These are phyloP conservation scores for Coregonus ussuriensis DNA, from an alignment of 2,797 vertebrate species.

Conservation along the genomic window DNA sequence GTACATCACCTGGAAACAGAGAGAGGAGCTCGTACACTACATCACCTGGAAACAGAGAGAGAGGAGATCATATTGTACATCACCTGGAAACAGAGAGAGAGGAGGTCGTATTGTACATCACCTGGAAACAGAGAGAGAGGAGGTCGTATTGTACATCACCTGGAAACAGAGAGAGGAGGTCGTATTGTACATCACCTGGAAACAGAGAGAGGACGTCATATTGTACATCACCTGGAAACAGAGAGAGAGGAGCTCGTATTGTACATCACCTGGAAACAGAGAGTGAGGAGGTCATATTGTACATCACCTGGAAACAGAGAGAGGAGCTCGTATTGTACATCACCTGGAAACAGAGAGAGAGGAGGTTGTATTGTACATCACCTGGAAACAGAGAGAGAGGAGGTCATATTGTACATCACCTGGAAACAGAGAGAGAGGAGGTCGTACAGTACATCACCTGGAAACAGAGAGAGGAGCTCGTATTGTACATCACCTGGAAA, in stretches of 20 bases:
- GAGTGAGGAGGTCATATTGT: slow-evolving; percentile 86
- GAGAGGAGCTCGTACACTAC: slow-evolving; percentile 90
- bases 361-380: slow-evolving; percentile 90
- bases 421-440: slow-evolving; percentile 72
- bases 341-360: slow-evolving; percentile 63
- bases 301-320: slow-evolving; percentile 74
- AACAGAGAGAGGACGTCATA: slow-evolving; percentile 81
- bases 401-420: slow-evolving; percentile 91
- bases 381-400: slow-evolving; percentile 59
- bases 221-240: slow-evolving; percentile 78
- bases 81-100: slow-evolving; percentile 63
- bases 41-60: slow-evolving; percentile 63
- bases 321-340: slow-evolving; percentile 90
- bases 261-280: slow-evolving; percentile 75
- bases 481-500: slow-evolving; percentile 83
- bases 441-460: slow-evolving; percentile 88
- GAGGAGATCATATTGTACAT: slow-evolving; percentile 90
- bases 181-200: slow-evolving; percentile 85
- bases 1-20: slow-evolving; percentile 74
- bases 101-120: slow-evolving; percentile 90
- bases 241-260: slow-evolving; percentile 84
- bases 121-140: slow-evolving; percentile 59
- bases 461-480: slow-evolving; percentile 75
- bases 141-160: slow-evolving; percentile 91
- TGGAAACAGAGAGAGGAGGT: slow-evolving; percentile 71